These are phyloP conservation scores for Drosophila rhopaloa DNA, from an alignment of 1,140 invertebrate species.

Conservation along the genomic window DNA sequence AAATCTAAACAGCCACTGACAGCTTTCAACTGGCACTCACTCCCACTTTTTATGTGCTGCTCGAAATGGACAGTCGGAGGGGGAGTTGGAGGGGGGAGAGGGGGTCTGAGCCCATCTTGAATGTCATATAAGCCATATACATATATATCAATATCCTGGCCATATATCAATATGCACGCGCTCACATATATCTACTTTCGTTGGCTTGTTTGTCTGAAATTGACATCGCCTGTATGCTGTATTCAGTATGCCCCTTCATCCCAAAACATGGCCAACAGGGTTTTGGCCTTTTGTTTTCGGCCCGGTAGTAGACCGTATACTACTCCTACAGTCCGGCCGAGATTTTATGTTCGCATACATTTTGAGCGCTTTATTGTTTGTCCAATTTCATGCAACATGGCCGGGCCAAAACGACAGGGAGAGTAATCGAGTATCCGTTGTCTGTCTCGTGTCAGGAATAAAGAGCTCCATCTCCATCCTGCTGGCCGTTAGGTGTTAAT, in stretches of 20 bases:
- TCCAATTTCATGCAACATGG: slow-evolving; percentile 71
- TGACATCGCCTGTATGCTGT: slow-evolving; percentile 63
- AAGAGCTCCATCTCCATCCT: slow-evolving; percentile 11
- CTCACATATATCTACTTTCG: slow-evolving; percentile 34
- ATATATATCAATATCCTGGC: slow-evolving; percentile 53
- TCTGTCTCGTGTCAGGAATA: slow-evolving; percentile 31
- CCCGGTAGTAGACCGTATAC: slow-evolving; percentile 1
- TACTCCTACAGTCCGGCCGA: slow-evolving; percentile 54
- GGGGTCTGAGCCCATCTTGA: slow-evolving; percentile 59
- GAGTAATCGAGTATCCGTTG: slow-evolving; percentile 68
- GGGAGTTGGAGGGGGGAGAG: too few relatives aligned
- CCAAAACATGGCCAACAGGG: slow-evolving; percentile 46
- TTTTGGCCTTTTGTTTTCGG: slow-evolving; percentile 65
- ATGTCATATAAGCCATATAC: slow-evolving; percentile 44
- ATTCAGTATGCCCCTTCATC: slow-evolving; percentile 8
- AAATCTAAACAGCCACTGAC: slow-evolving; percentile 81
- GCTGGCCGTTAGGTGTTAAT: slow-evolving; percentile 71
- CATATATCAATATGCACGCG: slow-evolving; percentile 61
- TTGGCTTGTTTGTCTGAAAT: slow-evolving; percentile 77
- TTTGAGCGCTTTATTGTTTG: slow-evolving; percentile 81
- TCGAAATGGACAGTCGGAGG: slow-evolving; percentile 48
- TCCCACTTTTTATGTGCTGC: slow-evolving; percentile 60
- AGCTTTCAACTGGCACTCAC: slow-evolving; percentile 67
- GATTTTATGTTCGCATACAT: slow-evolving; percentile 77
- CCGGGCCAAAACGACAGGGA: slow-evolving; percentile 30